Base-by-base conservation (phyloP, 2,797 vertebrate genomes). In the Acipenser transmontanus region DNA sequence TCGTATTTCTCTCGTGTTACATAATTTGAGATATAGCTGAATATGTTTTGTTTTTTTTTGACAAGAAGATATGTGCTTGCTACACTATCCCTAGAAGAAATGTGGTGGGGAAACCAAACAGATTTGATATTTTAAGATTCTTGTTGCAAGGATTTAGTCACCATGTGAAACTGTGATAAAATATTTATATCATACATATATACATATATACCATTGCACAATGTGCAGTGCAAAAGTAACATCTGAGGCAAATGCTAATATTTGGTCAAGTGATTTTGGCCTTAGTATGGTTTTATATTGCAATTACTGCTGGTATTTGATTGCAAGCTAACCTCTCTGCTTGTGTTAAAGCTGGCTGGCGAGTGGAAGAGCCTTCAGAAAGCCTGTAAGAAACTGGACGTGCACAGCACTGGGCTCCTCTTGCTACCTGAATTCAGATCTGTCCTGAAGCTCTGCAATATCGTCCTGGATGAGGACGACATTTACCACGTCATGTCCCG, bases 401-500 rank as follows among this genome's bases (percentile, higher is more conserved):
- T 5, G 11, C 10, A 61, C 14, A 65, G 68, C 12, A 61, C 66
- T 0, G 74, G 74, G 11, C 66, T 66, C 20, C 69, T 76, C 12
- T 64, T 49, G 6, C 47, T 76, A 8, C 65, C 68, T 2, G 71
- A 76, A 65, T 76, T 76, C 59, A 14, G 66, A 20, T 68, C 71
- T 1, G 69, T 76, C 14, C 54, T 76, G 17, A 69, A 51, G 49
- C 69, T 76, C 48, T 76, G 74, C 6, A 73, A 76, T 34, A 7
- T 73, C 1, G 61, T 76, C 49, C 66, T 76, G 63, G 71, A 73
- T 62, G 74, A 76, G 17, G 71, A 73, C 12, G 71, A 73, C 12
- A 64, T 76, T 49, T 71, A 71, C 51, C 69, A 59, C 1, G 48
- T 71, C 10, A 71, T 73, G 71, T 68, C 74, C 49, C 65, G 52